Evolutionary conservation across 2,888 invertebrate species (phyloP), one percentile per base, ranked within the genome.

Genomic region (Tipula vernalis): DNA sequence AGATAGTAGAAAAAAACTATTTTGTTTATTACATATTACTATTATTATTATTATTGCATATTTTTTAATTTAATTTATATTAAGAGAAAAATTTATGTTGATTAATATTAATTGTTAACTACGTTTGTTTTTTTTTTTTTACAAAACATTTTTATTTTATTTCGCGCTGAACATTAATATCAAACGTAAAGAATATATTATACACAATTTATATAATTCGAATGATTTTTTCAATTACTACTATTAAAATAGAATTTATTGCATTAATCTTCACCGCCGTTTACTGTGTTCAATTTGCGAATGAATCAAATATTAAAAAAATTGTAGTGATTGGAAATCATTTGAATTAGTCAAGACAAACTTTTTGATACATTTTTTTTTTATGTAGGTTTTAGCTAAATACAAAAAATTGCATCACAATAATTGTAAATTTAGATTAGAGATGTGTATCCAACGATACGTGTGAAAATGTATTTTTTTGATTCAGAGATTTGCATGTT

Each of bases 1-100:
- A 91, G 91, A 91, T 91, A 91, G 91, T 91, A 91, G 90, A 39
- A 85, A 18, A 28, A 39, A n/a, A 85, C 13, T 28, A 41, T 36
- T 36, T 36, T 36, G 39, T 84, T 84, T 15, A 83, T 71, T 28
- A 28, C 28, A 28, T 28, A 28, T 28, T 28, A 28, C 28, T 28
- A 28, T 28, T 36, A 51, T 15, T 51, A 51, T 51, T 51, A 51
- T 71, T 28, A 71, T 71, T 89, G 90, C 88, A 88, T 89, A 89
- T 89, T 88, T 90, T 90, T 90, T 89, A 88, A 90, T 90, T 90
- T 91, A 88, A 89, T 89, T 91, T 87, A 86, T 86, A 36, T 87
- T 85, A 83, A 88, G 47, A 88, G 44, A 86, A 86, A 71, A 71
- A 71, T 71, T 71, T 71, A 71, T 71, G 71, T 71, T 71, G 71